Percentiles rank a stretch among this genome's conserved stretches.
These are phyloP conservation scores for Thymelicus sylvestris DNA, from an alignment of 2,888 invertebrate species.

Conservation along the genomic window DNA sequence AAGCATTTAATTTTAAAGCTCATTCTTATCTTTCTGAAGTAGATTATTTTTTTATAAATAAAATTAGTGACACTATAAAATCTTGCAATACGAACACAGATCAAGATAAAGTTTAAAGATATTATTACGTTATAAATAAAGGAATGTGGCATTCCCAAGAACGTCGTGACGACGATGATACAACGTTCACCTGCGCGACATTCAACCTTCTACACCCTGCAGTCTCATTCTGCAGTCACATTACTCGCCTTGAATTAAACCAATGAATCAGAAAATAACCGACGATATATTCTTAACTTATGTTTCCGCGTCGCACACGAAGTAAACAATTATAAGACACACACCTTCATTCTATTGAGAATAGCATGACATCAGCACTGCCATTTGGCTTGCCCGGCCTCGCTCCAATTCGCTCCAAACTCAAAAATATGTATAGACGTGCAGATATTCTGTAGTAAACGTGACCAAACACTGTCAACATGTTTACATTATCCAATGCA, in stretches of 20 bases:
- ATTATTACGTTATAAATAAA: slow-evolving; percentile 24
- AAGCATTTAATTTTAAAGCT: background rate
- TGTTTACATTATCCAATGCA: slow-evolving; percentile 44
- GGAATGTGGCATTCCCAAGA: slow-evolving; percentile 47
- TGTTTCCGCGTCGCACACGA: slow-evolving; percentile 39
- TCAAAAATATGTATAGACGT: slow-evolving; percentile 44
- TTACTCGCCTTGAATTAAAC: slow-evolving; percentile 37
- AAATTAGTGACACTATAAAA: background rate
- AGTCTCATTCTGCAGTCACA: slow-evolving; percentile 15
- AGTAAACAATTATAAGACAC: slow-evolving; percentile 39
- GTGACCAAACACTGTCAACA: slow-evolving; percentile 38
- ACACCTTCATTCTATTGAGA: slow-evolving; percentile 37
- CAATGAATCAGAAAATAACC: slow-evolving; percentile 41
- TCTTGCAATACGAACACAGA: background rate
- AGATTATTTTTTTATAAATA: background rate
- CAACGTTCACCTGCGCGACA: slow-evolving; percentile 43
- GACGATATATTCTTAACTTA: slow-evolving; percentile 32
- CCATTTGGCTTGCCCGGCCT: slow-evolving; percentile 44
- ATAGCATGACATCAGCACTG: slow-evolving; percentile 41
- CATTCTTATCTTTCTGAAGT: no score
- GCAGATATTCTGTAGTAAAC: slow-evolving; percentile 26
- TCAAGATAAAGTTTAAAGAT: background rate
- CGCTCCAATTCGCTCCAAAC: slow-evolving; percentile 52
- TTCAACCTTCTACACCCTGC: slow-evolving; percentile 41
- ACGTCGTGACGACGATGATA: slow-evolving; percentile 44